Percentiles rank a stretch among this genome's conserved stretches.
Evolutionary conservation across 2,113 vertebrate genomes (phyloP).

Genomic region (Aepyceros melampus): DNA sequence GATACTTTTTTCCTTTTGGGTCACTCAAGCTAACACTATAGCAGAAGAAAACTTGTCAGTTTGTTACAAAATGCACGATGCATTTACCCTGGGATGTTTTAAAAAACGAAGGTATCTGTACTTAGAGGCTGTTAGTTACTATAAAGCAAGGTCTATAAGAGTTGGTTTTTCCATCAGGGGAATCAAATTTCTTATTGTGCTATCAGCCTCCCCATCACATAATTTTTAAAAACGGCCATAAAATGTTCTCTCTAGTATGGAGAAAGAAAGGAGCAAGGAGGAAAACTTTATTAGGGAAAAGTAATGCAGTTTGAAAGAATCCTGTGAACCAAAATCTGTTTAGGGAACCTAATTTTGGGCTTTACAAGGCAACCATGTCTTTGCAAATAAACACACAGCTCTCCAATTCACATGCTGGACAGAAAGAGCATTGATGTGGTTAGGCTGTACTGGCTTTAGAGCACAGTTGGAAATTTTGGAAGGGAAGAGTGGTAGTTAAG

Average conservation of each 20-base stretch:
- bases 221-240: slow-evolving; percentile 76
- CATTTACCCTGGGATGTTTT: slow-evolving; percentile 59
- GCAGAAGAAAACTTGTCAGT: slow-evolving; percentile 71
- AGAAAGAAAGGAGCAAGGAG: slow-evolving; percentile 26
- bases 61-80: slow-evolving; percentile 73
- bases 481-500: background rate
- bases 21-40: slow-evolving; percentile 58
- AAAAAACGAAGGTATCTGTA: slow-evolving; percentile 28
- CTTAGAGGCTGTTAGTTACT: slow-evolving; percentile 39
- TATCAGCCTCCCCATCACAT: slow-evolving; percentile 74
- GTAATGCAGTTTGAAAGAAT: slow-evolving; percentile 73
- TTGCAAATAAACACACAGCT: slow-evolving; percentile 61
- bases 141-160: slow-evolving; percentile 15
- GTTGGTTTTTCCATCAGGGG: slow-evolving; percentile 75
- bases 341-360: slow-evolving; percentile 59
- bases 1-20: slow-evolving; percentile 56
- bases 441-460: background rate
- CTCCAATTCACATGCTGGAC: background rate
- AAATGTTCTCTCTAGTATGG: slow-evolving; percentile 76
- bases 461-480: background rate
- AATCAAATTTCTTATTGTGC: slow-evolving; percentile 79
- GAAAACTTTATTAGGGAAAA: slow-evolving; percentile 81
- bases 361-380: slow-evolving; percentile 39
- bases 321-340: slow-evolving; percentile 75
- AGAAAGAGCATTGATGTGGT: background rate